These are phyloP conservation scores for Gallinago nigripennis DNA, from an alignment of 2,797 vertebrate species.

Conservation along the genomic window DNA sequence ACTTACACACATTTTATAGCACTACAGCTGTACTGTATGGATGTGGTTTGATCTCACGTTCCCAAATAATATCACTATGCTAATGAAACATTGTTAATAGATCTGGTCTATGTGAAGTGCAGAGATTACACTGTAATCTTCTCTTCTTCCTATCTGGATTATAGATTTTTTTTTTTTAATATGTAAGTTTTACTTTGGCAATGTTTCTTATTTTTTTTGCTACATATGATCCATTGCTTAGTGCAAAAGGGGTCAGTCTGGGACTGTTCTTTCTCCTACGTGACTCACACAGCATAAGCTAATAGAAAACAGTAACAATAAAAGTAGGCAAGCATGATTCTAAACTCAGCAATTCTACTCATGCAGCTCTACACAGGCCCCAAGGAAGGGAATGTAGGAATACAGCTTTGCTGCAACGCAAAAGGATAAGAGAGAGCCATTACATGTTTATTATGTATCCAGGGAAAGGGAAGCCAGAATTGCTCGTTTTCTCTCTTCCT, in stretches of 20 bases:
- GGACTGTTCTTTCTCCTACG: background rate
- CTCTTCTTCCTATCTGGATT: background rate
- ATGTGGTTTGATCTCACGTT: background rate
- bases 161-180: background rate
- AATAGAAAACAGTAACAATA: background rate
- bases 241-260: background rate
- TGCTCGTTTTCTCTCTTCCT: slow-evolving; percentile 42
- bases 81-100: background rate
- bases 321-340: background rate
- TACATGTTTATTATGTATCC: background rate
- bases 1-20: background rate
- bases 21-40: background rate
- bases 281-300: background rate
- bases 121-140: background rate
- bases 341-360: background rate
- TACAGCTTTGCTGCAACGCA: background rate
- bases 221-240: background rate
- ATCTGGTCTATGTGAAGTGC: background rate
- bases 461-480: slow-evolving; percentile 38
- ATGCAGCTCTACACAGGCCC: background rate
- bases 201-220: background rate
- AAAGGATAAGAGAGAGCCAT: background rate
- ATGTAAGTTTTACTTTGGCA: background rate
- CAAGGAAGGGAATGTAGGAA: background rate
- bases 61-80: background rate